Evolutionary conservation across 2,888 invertebrate genomes (phyloP), one percentile per base, ranked within the genome.

Genomic region (Erebia aethiops): DNA sequence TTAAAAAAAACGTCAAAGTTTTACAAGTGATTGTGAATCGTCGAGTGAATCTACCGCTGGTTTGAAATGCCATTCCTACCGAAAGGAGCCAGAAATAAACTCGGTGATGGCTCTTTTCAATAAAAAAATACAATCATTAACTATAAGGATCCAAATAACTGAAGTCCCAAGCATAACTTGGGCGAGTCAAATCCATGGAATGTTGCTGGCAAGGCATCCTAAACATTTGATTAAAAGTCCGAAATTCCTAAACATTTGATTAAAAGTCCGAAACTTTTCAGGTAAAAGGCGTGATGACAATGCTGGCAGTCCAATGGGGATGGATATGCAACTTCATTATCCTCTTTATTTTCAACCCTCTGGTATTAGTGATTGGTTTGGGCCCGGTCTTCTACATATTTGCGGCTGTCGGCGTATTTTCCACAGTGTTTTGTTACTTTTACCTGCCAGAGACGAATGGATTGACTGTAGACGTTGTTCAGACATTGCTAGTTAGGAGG

Each of bases 381-480:
- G 83, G 85, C 0, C 80, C 81, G 0, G 79, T 88, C 7, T 89
- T 89, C 78, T 88, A 85, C 72, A 71, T 87, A 46, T 89, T 90
- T 71, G 80, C 84, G 1, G 70, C 64, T 0, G 70, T 81, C 2
- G 81, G 84, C 71, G 78, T 86, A 35, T 16, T 76, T 3, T 79
- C 86, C 0, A 77, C 82, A 1, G 21, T 81, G 0, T 87, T 82
- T 75, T 76, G 81, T 49, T 68, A 71, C 11, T 77, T 79, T 67
- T 84, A 70, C 69, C 66, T 85, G 43, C 89, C 88, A 0, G 89
- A 90, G 70, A 89, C 88, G 0, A 87, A 84, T 51, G 88, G 88
- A 1, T 69, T 88, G 62, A 76, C 84, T 0, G 82, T 88, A 0
- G 83, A 87, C 64, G 84, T 79, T 9, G 87, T 89, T 56, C 89